phyloP scores from a whole-genome alignment of 1,140 invertebrate species.

The Trachymyrmex septentrionalis region DNA sequence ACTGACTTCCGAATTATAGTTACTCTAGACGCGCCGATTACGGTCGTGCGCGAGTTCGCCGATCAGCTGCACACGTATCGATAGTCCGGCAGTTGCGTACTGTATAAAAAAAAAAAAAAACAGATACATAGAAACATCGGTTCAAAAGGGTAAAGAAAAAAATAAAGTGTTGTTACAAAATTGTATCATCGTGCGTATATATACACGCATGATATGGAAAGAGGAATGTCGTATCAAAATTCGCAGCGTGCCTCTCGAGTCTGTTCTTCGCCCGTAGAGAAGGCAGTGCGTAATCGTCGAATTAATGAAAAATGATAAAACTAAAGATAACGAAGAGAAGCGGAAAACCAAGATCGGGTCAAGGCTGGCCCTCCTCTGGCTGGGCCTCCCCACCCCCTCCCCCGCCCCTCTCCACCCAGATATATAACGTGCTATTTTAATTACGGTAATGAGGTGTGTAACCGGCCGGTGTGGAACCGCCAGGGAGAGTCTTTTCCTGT shows the following conservation, averaged over 20 bases:
- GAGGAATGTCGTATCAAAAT: conserved; percentile 60
- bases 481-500: conserved; percentile 63
- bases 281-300: conserved; percentile 69
- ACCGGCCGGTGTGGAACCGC: conserved; percentile 17
- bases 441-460: conserved; percentile 56
- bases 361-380: background rate
- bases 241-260: conserved; percentile 77
- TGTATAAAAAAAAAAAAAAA: conserved; percentile 24
- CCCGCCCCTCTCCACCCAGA: background rate
- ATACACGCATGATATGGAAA: background rate
- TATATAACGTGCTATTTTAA: conserved; percentile 73
- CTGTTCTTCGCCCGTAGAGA: conserved; percentile 74
- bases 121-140: conserved; percentile 1
- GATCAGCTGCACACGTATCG: conserved; percentile 70
- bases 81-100: conserved; percentile 43
- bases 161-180: background rate
- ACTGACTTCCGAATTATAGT: conserved; percentile 85
- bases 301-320: conserved; percentile 55
- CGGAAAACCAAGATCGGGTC: background rate
- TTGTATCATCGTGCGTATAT: background rate
- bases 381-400: no score
- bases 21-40: conserved; percentile 69
- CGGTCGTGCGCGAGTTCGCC: conserved; percentile 71
- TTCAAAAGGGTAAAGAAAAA: background rate
- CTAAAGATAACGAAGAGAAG: background rate